phyloP scores from a whole-genome alignment of 1,140 invertebrate species.

The Drosophila persimilis region DNA sequence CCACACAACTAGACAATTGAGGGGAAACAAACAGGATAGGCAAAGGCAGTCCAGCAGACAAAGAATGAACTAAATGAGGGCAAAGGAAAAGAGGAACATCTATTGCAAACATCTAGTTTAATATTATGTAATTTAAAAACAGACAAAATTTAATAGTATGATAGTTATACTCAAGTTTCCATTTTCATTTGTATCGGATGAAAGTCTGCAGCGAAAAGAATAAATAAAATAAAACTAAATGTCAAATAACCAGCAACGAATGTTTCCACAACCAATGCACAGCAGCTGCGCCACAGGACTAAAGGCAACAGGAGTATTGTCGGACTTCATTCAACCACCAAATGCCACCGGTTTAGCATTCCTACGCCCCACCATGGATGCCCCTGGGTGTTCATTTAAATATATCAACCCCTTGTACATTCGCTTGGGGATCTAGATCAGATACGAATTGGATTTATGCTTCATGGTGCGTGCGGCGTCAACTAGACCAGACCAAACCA shows the following conservation, averaged over 20 bases:
- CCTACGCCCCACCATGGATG: background rate
- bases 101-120: conserved; percentile 75
- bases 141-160: conserved; percentile 70
- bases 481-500: conserved; percentile 24
- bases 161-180: conserved; percentile 77
- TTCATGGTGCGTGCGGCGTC: conserved; percentile 64
- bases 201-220: conserved; percentile 70
- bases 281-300: conserved; percentile 40
- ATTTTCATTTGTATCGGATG: conserved; percentile 75
- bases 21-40: conserved; percentile 47
- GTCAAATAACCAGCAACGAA: conserved; percentile 55
- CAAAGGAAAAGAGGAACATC: conserved; percentile 18
- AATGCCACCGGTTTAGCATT: background rate
- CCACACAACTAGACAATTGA: conserved; percentile 58
- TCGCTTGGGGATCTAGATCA: conserved; percentile 22
- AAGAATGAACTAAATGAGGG: conserved; percentile 32
- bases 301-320: conserved; percentile 12
- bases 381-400: conserved; percentile 55
- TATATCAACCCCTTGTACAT: conserved; percentile 46
- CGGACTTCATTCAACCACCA: conserved; percentile 25
- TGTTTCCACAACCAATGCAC: conserved; percentile 16
- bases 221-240: conserved; percentile 66
- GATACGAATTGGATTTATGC: conserved; percentile 69
- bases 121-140: conserved; percentile 75
- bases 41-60: conserved; percentile 26